phyloP scores from a whole-genome alignment of 2,113 vertebrate species.

The Brachirus orientalis region DNA sequence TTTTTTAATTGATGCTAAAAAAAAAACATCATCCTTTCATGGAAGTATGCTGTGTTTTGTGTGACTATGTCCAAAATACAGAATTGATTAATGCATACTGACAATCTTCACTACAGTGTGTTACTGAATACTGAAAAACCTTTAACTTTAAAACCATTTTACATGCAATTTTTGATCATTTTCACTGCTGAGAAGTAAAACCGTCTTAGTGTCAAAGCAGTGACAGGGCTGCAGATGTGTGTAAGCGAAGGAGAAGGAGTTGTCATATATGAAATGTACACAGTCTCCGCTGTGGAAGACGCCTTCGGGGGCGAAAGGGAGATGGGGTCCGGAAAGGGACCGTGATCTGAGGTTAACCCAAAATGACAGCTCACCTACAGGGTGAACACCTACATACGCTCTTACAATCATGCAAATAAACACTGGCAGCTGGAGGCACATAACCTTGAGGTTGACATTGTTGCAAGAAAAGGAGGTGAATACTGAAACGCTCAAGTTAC shows the following conservation, averaged over 20 bases:
- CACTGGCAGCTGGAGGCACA: background rate
- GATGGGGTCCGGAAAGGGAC: background rate
- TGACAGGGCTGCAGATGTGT: background rate
- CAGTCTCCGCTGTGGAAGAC: constrained; percentile 13
- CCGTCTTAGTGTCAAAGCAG: background rate
- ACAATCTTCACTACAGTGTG: no score
- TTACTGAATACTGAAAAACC: no score
- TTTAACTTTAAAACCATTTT: no score
- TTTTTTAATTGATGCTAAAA: no score
- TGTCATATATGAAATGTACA: constrained; percentile 13
- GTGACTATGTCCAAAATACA: no score
- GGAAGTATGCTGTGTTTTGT: no score
- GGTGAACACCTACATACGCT: background rate
- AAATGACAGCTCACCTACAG: constrained; percentile 8
- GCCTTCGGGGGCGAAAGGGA: constrained; percentile 14
- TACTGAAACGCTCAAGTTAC: no score
- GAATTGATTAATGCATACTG: no score
- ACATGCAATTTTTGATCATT: no score
- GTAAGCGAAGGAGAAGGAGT: background rate
- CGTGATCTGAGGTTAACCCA: background rate
- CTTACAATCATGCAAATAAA: background rate
- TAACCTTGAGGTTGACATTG: background rate
- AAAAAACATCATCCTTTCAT: no score
- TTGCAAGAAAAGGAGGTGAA: background rate
- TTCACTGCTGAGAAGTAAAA: no score